phyloP scores from a whole-genome alignment of 2,797 vertebrate genomes.

The Pangasius sanitwongsei region DNA sequence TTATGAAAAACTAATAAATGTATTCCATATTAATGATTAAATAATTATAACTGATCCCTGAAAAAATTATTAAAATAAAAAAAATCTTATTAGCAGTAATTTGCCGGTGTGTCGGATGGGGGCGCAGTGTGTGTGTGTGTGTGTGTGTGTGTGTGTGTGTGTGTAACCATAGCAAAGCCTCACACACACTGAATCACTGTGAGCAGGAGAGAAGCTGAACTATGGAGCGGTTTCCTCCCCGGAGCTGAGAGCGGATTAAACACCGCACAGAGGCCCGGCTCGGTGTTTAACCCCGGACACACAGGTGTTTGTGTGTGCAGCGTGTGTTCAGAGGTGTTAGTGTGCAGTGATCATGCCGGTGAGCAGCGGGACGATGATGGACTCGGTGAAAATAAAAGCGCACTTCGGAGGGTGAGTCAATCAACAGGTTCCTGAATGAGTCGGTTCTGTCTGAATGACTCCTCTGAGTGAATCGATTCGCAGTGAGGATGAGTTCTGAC shows the following conservation, averaged over 20 bases:
- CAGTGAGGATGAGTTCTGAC: neutral
- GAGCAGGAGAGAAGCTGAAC: neutral
- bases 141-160: slow-evolving; percentile 10
- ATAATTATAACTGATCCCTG: neutral
- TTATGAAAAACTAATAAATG: too few species aligned
- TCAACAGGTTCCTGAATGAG: slow-evolving; percentile 12
- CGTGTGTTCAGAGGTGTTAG: neutral
- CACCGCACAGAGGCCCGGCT: neutral
- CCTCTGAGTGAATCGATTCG: neutral
- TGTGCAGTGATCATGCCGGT: slow-evolving; percentile 12
- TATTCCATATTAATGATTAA: neutral
- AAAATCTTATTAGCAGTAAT: neutral
- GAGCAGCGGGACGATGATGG: slow-evolving; percentile 10
- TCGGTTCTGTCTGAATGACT: neutral
- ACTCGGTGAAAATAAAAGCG: slow-evolving; percentile 30
- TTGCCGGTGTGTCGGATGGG: neutral
- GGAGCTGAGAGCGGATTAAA: neutral
- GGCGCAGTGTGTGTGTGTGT: neutral
- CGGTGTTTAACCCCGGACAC: neutral
- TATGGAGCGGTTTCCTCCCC: neutral
- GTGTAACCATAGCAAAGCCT: slow-evolving; percentile 8
- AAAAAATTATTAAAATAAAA: neutral
- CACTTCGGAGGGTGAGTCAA: slow-evolving; percentile 27
- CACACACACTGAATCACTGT: neutral
- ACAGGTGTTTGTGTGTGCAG: neutral